Conservation (phyloP, 2,113 vertebrate genomes). For the Poicephalus meyeri region DNA sequence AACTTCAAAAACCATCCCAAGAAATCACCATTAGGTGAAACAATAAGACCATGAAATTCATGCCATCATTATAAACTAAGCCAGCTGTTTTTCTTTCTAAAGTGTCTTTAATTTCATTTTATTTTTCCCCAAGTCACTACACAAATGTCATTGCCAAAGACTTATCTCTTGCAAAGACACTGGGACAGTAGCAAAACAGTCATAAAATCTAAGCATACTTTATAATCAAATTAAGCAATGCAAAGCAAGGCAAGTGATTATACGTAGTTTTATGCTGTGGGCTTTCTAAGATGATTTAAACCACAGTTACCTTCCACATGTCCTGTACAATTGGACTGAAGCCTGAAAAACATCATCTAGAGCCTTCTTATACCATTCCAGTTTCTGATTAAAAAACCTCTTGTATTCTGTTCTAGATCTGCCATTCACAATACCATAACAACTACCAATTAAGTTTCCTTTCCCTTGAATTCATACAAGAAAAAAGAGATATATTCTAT, state of each 20-base stretch:
- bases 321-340: not conserved
- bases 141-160: conserved; percentile 14
- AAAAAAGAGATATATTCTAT: not conserved
- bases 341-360: not conserved
- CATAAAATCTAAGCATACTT: conserved; percentile 26
- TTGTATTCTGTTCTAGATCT: not conserved
- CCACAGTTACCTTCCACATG: not conserved
- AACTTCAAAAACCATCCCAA: not conserved
- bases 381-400: not conserved
- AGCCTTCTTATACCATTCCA: not conserved
- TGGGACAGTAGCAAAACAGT: conserved; percentile 16
- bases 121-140: conserved; percentile 15
- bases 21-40: not conserved
- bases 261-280: not conserved
- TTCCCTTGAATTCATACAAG: not conserved
- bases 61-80: not conserved
- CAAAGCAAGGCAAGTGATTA: conserved; percentile 20
- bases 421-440: not conserved
- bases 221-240: conserved; percentile 46
- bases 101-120: conserved; percentile 3
- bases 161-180: not conserved
- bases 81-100: conserved; percentile 24
- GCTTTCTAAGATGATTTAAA: not conserved
- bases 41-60: not conserved
- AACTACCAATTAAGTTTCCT: not conserved